Evolutionary conservation across 2,113 vertebrate species (phyloP).

Genomic region (Mustelus asterias): DNA sequence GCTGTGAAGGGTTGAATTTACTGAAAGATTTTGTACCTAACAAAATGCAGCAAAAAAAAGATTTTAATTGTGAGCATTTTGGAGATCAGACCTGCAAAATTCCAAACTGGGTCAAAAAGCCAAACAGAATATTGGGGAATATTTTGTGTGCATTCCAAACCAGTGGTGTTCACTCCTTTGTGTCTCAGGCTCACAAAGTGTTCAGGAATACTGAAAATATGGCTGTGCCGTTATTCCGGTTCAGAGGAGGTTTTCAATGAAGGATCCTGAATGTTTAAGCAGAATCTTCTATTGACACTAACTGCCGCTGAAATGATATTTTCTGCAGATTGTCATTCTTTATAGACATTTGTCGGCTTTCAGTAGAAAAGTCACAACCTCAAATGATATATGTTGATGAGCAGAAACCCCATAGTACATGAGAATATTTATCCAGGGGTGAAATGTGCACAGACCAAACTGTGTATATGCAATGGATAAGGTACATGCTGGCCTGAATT

Average conservation of each 20-base stretch:
- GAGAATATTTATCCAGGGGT: background rate
- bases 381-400: background rate
- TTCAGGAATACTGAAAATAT: too few species aligned
- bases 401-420: background rate
- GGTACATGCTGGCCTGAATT: too few species aligned
- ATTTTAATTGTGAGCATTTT: too few species aligned
- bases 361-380: background rate
- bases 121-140: too few species aligned
- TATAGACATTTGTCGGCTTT: background rate
- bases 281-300: background rate
- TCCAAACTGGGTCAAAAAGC: too few species aligned
- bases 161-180: too few species aligned
- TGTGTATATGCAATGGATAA: background rate
- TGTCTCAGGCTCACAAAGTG: too few species aligned
- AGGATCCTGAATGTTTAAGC: background rate
- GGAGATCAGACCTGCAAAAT: too few species aligned
- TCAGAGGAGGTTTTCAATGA: background rate
- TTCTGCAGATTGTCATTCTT: background rate
- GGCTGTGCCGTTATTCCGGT: background rate
- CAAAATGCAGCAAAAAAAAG: too few species aligned
- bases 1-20: slow-evolving; percentile 79
- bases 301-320: background rate
- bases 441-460: background rate
- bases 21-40: too few species aligned
- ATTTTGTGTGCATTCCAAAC: too few species aligned